phyloP scores from a whole-genome alignment of 2,888 invertebrate genomes.

The Blastobasis adustella region DNA sequence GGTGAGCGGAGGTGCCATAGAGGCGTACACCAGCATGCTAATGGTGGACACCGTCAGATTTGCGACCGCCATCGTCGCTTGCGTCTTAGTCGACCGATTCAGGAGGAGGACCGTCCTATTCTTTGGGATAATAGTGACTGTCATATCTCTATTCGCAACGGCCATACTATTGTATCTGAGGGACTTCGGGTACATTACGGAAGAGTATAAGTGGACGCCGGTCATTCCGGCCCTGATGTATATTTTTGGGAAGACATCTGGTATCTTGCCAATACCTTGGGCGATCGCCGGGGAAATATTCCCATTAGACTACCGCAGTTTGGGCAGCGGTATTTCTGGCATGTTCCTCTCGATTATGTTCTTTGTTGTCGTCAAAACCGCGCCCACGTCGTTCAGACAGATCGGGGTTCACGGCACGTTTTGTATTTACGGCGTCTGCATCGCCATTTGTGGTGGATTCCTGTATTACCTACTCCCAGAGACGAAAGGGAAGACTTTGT shows the following conservation, averaged over 20 bases:
- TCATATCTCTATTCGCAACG: constrained; percentile 68
- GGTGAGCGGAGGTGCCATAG: constrained; percentile 72
- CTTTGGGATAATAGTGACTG: constrained; percentile 74
- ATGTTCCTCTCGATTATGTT: constrained; percentile 77
- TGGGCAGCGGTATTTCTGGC: constrained; percentile 79
- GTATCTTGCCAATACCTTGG: constrained; percentile 81
- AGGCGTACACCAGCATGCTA: constrained; percentile 77
- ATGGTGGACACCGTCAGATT: constrained; percentile 78
- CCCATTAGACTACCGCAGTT: constrained; percentile 75
- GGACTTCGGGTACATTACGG: constrained; percentile 43
- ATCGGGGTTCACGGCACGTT: constrained; percentile 77
- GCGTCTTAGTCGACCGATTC: constrained; percentile 74
- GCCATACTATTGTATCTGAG: constrained; percentile 56
- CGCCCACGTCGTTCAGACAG: constrained; percentile 67
- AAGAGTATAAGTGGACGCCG: constrained; percentile 55
- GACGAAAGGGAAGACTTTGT: constrained; percentile 79
- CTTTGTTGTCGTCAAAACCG: constrained; percentile 79
- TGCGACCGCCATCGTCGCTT: constrained; percentile 74
- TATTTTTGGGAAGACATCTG: constrained; percentile 74
- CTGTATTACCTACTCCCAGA: constrained; percentile 78
- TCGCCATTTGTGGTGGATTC: constrained; percentile 72
- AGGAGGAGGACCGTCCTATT: constrained; percentile 77
- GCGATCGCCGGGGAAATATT: constrained; percentile 83
- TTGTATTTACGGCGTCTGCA: constrained; percentile 71
- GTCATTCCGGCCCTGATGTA: constrained; percentile 70